Conservation (phyloP, 2,888 invertebrate species). For the Meteorus cinctellus region DNA sequence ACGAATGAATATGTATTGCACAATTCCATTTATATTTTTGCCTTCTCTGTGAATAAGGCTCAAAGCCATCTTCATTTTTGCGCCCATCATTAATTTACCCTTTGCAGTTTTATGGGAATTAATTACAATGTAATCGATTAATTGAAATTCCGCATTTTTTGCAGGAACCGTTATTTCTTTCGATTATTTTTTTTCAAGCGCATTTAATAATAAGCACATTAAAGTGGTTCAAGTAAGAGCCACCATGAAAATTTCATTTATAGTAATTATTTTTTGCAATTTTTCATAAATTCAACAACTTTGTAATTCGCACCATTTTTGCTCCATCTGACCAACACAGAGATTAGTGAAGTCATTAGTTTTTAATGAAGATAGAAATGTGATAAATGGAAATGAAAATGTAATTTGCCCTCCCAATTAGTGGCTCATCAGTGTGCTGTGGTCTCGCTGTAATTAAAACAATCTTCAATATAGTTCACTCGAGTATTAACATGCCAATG, state of each 20-base stretch:
- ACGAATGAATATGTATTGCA: neutral
- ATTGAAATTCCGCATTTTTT: neutral
- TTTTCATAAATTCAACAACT: neutral
- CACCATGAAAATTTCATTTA: constrained; percentile 53
- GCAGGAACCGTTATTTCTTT: constrained; percentile 57
- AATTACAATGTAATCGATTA: neutral
- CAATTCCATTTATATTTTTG: neutral
- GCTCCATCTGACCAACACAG: neutral
- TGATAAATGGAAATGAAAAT: constrained; percentile 57
- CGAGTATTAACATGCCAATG: neutral
- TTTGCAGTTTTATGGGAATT: constrained; percentile 9
- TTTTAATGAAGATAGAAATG: constrained; percentile 62
- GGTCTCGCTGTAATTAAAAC: constrained; percentile 72
- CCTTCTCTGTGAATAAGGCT: neutral
- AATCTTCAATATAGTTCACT: constrained; percentile 40
- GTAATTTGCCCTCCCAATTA: constrained; percentile 66
- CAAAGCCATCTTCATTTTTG: neutral
- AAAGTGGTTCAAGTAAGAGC: constrained; percentile 49
- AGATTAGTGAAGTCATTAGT: constrained; percentile 23
- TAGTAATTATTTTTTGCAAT: neutral
- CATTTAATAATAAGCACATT: constrained; percentile 58
- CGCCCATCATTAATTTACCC: neutral
- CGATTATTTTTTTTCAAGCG: constrained; percentile 49
- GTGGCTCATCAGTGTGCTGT: constrained; percentile 72
- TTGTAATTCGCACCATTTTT: constrained; percentile 4